phyloP scores from a whole-genome alignment of 2,797 vertebrate genomes.

The Argya squamiceps region DNA sequence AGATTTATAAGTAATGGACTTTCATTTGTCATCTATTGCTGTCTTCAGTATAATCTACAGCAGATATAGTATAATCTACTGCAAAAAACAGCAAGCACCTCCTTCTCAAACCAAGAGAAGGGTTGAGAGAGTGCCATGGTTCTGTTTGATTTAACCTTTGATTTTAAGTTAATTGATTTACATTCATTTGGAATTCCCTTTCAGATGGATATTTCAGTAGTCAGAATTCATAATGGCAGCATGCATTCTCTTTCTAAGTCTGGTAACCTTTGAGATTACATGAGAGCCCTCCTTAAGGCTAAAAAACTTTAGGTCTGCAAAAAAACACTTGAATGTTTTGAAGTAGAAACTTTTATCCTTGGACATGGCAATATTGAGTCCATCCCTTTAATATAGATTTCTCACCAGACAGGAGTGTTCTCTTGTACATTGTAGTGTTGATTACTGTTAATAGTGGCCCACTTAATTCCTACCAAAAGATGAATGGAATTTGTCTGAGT shows the following conservation, averaged over 20 bases:
- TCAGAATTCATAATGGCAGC: neutral
- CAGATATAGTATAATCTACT: neutral
- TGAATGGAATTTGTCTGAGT: neutral
- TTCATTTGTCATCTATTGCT: neutral
- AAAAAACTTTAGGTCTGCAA: neutral
- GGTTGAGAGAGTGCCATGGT: neutral
- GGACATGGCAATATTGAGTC: neutral
- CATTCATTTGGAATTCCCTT: neutral
- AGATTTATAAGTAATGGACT: neutral
- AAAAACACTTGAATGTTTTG: neutral
- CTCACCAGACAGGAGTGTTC: neutral
- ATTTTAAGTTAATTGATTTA: neutral
- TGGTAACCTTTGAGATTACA: neutral
- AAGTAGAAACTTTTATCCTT: neutral
- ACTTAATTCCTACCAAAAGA: neutral
- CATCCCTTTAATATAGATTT: neutral
- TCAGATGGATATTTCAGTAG: neutral
- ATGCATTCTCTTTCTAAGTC: neutral
- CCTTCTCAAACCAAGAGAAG: neutral
- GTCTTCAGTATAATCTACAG: neutral
- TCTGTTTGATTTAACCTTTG: neutral
- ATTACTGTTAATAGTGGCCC: neutral
- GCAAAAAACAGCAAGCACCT: neutral
- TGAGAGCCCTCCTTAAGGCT: neutral
- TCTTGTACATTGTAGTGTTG: neutral